Conservation (phyloP, 1,140 invertebrate species). For the Orchesella cincta region DNA sequence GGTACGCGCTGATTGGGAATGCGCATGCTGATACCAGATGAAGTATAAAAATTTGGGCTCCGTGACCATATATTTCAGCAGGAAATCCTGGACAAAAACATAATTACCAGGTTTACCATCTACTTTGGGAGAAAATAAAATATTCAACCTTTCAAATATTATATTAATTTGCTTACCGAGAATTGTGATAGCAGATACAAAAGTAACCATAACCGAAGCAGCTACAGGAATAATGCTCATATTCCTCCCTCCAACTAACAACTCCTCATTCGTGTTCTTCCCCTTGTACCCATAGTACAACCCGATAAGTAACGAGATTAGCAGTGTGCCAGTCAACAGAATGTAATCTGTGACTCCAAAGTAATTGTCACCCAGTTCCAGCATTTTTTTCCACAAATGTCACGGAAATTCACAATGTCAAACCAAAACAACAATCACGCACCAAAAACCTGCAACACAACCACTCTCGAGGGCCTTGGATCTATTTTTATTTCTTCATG, state of each 20-base stretch:
- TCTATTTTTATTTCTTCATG: too few relatives aligned
- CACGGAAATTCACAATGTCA: neutral
- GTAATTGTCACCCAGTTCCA: slow-evolving; percentile 32
- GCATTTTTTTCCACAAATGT: neutral
- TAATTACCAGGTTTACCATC: too few relatives aligned
- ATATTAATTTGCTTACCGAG: slow-evolving; percentile 40
- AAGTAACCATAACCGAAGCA: slow-evolving; percentile 47
- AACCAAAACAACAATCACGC: too few relatives aligned
- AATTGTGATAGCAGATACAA: slow-evolving; percentile 44
- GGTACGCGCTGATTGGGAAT: slow-evolving; percentile 44
- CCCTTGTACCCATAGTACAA: slow-evolving; percentile 24
- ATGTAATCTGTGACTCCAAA: slow-evolving; percentile 32
- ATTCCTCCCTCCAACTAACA: slow-evolving; percentile 45
- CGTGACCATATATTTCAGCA: slow-evolving; percentile 39
- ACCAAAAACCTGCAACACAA: too few relatives aligned
- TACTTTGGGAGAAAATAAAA: too few relatives aligned
- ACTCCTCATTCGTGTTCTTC: slow-evolving; percentile 45
- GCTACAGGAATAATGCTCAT: slow-evolving; percentile 45
- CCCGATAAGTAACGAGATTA: slow-evolving; percentile 15
- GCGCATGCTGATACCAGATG: slow-evolving; percentile 36
- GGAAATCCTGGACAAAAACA: too few relatives aligned
- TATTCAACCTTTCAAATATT: too few relatives aligned
- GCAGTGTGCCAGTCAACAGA: slow-evolving; percentile 3
- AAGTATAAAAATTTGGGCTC: slow-evolving; percentile 40
- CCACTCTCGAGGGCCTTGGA: too few relatives aligned